Percentiles rank a stretch among this genome's conserved stretches.
phyloP scores from a whole-genome alignment of 1,140 invertebrate genomes.

The Drosophila navojoa region DNA sequence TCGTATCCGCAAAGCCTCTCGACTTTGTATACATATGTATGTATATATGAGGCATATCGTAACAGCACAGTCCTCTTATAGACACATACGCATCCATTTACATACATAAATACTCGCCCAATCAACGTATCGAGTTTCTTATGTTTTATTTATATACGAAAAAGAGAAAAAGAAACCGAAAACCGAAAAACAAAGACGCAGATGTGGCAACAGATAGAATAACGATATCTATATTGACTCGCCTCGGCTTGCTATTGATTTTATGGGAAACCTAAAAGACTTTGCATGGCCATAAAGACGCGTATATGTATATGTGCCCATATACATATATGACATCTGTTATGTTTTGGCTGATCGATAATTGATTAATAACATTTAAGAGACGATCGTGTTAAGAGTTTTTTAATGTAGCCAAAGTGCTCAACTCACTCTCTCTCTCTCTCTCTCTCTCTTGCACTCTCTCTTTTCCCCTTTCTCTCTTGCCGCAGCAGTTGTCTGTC shows the following conservation, averaged over 20 bases:
- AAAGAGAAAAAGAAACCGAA: too few species aligned
- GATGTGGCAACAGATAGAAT: too few species aligned
- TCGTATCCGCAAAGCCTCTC: too few species aligned
- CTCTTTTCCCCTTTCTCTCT: background rate
- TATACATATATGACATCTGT: background rate
- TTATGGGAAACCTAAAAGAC: background rate
- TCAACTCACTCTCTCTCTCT: background rate
- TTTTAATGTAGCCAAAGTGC: background rate
- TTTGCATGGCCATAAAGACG: background rate
- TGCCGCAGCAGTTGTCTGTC: background rate
- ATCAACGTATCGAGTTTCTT: too few species aligned
- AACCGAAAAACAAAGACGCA: too few species aligned
- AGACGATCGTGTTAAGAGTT: conserved; percentile 1
- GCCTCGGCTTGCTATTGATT: background rate
- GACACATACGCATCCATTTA: too few species aligned
- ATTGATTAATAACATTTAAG: background rate
- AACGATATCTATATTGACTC: too few species aligned
- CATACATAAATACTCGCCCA: too few species aligned
- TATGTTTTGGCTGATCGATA: background rate
- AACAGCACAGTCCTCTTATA: too few species aligned
- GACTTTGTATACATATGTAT: too few species aligned
- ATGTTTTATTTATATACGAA: too few species aligned
- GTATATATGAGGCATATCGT: too few species aligned
- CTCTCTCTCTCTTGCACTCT: background rate
- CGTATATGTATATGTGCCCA: background rate